Conservation (phyloP, 2,113 vertebrate genomes). For the Sapayoa aenigma region DNA sequence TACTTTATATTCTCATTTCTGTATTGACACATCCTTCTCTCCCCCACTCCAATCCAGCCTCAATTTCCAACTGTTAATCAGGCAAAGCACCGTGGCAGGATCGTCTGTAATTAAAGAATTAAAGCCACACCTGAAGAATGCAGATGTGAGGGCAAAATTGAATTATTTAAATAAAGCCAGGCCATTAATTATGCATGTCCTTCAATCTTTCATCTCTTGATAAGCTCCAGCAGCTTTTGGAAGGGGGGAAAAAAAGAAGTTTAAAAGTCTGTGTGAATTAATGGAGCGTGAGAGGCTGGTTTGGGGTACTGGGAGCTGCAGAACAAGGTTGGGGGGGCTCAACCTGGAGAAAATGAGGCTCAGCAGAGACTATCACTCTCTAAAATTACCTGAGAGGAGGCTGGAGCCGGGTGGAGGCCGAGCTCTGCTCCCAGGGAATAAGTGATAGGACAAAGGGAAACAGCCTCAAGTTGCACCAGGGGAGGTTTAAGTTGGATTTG, state of each 20-base stretch:
- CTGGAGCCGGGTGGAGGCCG: neutral
- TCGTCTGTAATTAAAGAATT: constrained; percentile 53
- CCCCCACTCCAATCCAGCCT: neutral
- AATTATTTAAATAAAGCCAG: constrained; percentile 25
- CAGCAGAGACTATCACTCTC: neutral
- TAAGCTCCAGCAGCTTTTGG: constrained; percentile 19
- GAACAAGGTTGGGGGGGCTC: neutral
- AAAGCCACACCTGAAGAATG: constrained; percentile 36
- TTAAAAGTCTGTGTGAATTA: neutral
- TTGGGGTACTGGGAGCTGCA: neutral
- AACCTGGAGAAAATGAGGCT: neutral
- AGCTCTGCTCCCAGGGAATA: neutral
- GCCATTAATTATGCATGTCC: constrained; percentile 47
- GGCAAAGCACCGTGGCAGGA: neutral
- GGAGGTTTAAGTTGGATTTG: neutral
- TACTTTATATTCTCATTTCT: neutral
- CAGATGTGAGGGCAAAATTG: constrained; percentile 1
- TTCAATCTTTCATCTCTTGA: constrained; percentile 43
- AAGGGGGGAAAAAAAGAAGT: neutral
- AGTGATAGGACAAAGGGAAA: neutral
- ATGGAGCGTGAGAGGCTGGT: neutral
- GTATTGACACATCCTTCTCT: neutral
- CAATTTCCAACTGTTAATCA: constrained; percentile 8
- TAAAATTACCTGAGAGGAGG: neutral
- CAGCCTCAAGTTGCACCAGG: neutral